Evolutionary conservation across 1,140 invertebrate genomes (phyloP).

Genomic region (Goniozus legneri): DNA sequence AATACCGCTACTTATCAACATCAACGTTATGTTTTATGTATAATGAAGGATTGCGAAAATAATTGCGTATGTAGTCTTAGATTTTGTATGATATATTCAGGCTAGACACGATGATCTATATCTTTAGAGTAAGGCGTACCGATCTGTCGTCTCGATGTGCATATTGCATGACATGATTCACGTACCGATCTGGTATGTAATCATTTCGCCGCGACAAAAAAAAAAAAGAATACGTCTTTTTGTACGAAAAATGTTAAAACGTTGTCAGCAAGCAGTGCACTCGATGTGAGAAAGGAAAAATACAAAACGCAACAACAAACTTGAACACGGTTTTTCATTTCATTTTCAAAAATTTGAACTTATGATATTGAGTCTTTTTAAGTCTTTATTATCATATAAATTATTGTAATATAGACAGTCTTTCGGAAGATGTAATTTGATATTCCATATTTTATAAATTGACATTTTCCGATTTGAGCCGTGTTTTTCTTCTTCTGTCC

Average conservation of each 20-base stretch:
- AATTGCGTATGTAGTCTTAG: conserved; percentile 28
- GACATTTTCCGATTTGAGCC: too few relatives aligned
- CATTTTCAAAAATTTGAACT: too few relatives aligned
- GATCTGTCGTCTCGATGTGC: conserved; percentile 8
- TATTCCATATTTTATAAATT: too few relatives aligned
- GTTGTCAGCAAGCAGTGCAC: conserved; percentile 32
- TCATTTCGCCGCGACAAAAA: background rate
- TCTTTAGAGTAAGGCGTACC: background rate
- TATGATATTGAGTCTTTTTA: too few relatives aligned
- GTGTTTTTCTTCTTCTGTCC: too few relatives aligned
- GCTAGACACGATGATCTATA: background rate
- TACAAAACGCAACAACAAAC: conserved; percentile 29
- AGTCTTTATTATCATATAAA: too few relatives aligned
- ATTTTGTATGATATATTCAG: conserved; percentile 31
- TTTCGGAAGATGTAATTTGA: too few relatives aligned
- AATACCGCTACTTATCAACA: conserved; percentile 9
- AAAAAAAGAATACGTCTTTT: conserved; percentile 20
- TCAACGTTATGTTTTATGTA: conserved; percentile 21
- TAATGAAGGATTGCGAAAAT: conserved; percentile 17
- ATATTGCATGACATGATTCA: conserved; percentile 10
- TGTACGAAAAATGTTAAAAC: conserved; percentile 29
- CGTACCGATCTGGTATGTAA: background rate
- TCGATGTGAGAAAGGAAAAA: conserved; percentile 35
- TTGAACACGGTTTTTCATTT: too few relatives aligned
- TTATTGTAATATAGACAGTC: too few relatives aligned